Evolutionary conservation across 2,113 vertebrate species (phyloP), one percentile per base, ranked within the genome.

Genomic region (Vireo altiloquus): DNA sequence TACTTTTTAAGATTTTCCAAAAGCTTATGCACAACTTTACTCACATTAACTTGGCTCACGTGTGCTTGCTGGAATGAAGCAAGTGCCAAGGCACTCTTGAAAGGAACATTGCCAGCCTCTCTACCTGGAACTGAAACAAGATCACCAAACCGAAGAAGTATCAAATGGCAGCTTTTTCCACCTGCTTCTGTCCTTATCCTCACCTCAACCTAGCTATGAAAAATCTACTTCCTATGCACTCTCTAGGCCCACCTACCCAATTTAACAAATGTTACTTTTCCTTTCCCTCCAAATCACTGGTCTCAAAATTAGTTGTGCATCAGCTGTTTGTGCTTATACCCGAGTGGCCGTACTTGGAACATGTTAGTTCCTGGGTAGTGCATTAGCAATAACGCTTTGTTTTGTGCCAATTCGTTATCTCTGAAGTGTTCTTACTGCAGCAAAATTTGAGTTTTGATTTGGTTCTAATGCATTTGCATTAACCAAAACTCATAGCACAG

Each of bases 371-470:
- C 88, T 92, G 93, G 85, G 68, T 85, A 95, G 87, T 93, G 92
- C 77, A 77, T 97, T 96, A 97, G 95, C 95, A 96, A 96, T 96
- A 96, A 94, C 37, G n/a, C 53, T 92, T 96, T 65, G 46, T 89
- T 95, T 97, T 94, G 95, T 97, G 95, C 95, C 96, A 96, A 46
- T 94, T 93, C 31, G 53, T 97, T 97, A 79, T 96, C 83, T 97
- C 81, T 92, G 52, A 96, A 96, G 97, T 97, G 96, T 97, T 97
- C 95, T 96, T 97, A 97, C 93, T 95, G 94, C 95, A 96, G 95
- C 89, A 92, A 77, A 94, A 70, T 90, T 90, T 93, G 88, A 93
- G 61, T 89, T 97, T 78, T 93, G 69, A 87, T 86, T 70, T 91
- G 79, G 82, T 77, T 95, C 94, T 95, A 95, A 90, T 93, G 88